Evolutionary conservation across 2,888 invertebrate genomes (phyloP), one percentile per base, ranked within the genome.

Genomic region (Luperina testacea): DNA sequence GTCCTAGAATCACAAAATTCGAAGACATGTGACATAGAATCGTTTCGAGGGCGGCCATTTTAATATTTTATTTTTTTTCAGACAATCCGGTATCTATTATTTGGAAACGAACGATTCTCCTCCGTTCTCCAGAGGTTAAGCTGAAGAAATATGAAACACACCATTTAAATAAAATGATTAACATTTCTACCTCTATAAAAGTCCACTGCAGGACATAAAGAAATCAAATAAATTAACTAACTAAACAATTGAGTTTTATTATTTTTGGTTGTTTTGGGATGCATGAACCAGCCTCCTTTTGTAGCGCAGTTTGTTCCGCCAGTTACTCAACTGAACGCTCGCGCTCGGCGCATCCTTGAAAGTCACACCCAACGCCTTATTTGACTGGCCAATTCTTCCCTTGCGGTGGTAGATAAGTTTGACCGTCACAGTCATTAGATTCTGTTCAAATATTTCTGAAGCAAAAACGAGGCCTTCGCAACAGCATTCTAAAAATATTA

Each of bases 11-110:
- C n/a, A n/a, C 24, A 57, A 24, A 57, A 24, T 57, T 57, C 11
- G 24, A 24, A 57, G 9, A 24, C 24, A 3, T 57, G 24, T 57
- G 24, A 57, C 24, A 11, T 11, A 57, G 8, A 24, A 57, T 9
- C 57, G 57, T 9, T 53, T 24, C 2, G 57, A 24, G 3, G n/a
- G n/a, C 9, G 20, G 24, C 24, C 24, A 24, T 24, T 57, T 9
- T 57, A 24, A 57, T 57, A 8, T 59, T n/a, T 13, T 65, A 76
- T 67, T 71, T 20, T 88, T 71, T 81, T 90, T 13, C 91, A 94
- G 94, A 69, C 77, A 84, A 9, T 80, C 91, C n/a, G 94, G 94
- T 0, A 84, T 93, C 15, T 94, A 61, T 84, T 81, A 90, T 45
- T 27, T 94, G 71, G 80, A 87, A 45, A 94, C 94, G 0, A 93